phyloP scores from a whole-genome alignment of 37 sponge, comb jelly and placozoan species.

The Amphimedon queenslandica region DNA sequence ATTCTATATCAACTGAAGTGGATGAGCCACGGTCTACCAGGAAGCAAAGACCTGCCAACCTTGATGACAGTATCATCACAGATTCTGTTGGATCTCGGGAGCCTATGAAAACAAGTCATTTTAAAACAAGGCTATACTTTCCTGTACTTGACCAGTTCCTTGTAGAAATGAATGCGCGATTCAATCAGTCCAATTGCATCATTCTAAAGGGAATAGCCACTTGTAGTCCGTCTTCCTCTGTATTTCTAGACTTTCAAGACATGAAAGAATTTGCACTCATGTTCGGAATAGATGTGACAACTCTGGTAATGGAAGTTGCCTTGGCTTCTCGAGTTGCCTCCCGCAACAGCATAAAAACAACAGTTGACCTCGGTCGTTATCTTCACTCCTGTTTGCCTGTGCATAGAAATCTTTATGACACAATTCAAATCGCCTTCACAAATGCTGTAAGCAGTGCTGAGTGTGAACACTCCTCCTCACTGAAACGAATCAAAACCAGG shows the following conservation, averaged over 20 bases:
- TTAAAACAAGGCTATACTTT: neutral
- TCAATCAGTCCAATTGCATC: neutral
- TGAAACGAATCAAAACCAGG: neutral
- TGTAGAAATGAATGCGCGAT: neutral
- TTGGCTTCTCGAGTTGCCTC: neutral
- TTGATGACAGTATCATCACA: neutral
- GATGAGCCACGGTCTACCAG: neutral
- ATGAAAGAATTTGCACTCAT: neutral
- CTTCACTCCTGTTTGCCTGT: neutral
- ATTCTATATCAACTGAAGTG: neutral
- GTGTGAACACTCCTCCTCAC: neutral
- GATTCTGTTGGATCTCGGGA: too few species aligned
- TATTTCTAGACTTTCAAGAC: neutral
- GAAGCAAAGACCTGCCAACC: neutral
- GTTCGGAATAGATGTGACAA: neutral
- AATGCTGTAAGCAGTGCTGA: neutral
- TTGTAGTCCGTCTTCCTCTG: neutral
- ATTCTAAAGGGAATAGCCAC: neutral
- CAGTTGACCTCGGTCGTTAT: neutral
- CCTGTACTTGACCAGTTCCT: too few species aligned
- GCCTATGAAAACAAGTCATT: neutral
- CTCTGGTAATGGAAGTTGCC: neutral
- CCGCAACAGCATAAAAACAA: neutral
- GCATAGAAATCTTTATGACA: neutral
- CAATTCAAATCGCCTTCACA: neutral